Percentiles rank a stretch among this genome's conserved stretches.
phyloP scores from a whole-genome alignment of 2,113 vertebrate genomes.

The Columbina picui region DNA sequence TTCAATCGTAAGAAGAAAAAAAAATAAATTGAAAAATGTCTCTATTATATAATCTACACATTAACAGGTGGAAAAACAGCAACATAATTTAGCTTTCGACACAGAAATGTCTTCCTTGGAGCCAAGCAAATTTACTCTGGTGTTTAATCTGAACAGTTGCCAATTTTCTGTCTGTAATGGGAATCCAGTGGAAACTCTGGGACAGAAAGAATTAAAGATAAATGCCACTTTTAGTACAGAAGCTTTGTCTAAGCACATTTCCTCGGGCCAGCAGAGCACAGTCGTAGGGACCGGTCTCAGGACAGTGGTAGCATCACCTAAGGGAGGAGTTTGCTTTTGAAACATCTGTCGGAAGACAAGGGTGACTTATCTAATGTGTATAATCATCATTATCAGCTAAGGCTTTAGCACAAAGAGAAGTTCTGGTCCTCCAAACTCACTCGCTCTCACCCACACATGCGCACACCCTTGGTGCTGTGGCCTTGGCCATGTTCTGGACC shows the following conservation, averaged over 20 bases:
- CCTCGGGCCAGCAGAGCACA: neutral
- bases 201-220: slow-evolving; percentile 44
- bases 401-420: neutral
- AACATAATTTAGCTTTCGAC: slow-evolving; percentile 55
- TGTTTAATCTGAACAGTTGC: slow-evolving; percentile 72
- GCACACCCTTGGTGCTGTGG: accelerated
- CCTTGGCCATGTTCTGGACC: neutral
- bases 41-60: slow-evolving; percentile 50
- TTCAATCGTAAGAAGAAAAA: neutral
- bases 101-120: slow-evolving; percentile 55
- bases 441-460: accelerated
- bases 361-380: neutral
- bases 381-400: neutral
- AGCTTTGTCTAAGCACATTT: neutral
- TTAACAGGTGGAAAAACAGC: slow-evolving; percentile 71
- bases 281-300: neutral
- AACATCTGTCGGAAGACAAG: neutral
- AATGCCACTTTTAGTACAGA: neutral
- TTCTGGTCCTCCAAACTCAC: neutral
- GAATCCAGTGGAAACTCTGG: slow-evolving; percentile 50
- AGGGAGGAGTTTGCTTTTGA: neutral
- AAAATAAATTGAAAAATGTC: slow-evolving; percentile 17
- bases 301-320: neutral
- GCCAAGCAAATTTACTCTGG: slow-evolving; percentile 54
- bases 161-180: slow-evolving; percentile 61